Conservation (phyloP, 37 sponge, comb jelly and placozoan genomes). For the Chondrilla cf. caribensis region DNA sequence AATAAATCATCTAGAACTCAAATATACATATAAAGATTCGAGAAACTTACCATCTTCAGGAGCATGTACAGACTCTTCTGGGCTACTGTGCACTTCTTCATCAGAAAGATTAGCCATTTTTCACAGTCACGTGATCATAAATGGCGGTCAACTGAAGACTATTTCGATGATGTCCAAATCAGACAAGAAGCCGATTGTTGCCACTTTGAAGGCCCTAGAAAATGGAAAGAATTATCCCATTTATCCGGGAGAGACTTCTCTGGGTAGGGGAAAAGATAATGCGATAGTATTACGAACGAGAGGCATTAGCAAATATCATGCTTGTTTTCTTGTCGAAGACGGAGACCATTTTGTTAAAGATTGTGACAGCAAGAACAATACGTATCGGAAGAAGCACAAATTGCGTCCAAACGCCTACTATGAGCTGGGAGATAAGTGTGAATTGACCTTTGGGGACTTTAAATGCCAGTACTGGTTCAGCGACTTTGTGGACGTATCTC, state of each 20-base stretch:
- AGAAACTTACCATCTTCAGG: not conserved
- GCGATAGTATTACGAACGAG: not conserved
- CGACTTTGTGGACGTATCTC: not conserved
- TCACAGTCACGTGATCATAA: constrained; percentile 6
- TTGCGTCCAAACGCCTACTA: constrained; percentile 65
- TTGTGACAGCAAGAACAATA: constrained; percentile 60
- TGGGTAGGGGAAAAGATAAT: not conserved
- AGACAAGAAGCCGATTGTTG: not conserved
- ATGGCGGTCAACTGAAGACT: not conserved
- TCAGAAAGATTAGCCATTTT: constrained; percentile 20
- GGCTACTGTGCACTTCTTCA: not conserved
- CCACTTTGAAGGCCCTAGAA: not conserved
- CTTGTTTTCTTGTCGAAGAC: constrained; percentile 44
- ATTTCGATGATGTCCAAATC: not conserved
- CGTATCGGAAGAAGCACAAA: constrained; percentile 31
- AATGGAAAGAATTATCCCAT: not conserved
- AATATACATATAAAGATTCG: not conserved
- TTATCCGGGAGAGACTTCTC: not conserved
- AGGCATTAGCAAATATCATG: constrained; percentile 30
- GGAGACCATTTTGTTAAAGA: constrained; percentile 66
- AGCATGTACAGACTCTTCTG: not conserved
- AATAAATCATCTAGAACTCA: too few species aligned
- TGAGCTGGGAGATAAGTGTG: constrained; percentile 54
- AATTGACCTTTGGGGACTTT: constrained; percentile 47
- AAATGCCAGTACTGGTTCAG: constrained; percentile 47